Evolutionary conservation across 2,113 vertebrate genomes (phyloP), one percentile per base, ranked within the genome.

Genomic region (Serinus canaria): DNA sequence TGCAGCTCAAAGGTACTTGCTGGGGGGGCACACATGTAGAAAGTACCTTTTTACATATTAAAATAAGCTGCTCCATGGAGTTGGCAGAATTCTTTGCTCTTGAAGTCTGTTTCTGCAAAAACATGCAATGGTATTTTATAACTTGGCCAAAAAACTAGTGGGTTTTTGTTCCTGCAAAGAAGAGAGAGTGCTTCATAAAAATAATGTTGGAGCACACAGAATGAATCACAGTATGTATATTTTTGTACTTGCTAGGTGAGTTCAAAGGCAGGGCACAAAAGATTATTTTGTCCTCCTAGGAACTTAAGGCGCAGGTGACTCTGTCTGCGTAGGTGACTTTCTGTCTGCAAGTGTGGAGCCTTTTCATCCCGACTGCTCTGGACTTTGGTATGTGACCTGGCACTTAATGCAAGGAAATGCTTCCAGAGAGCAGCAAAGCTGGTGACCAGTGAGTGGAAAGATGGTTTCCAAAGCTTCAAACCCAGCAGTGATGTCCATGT

Each of bases 21-120:
- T 93, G 88, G n/a, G 63, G 86, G 91, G 92, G 83, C 87, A 89
- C 87, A 79, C 81, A 80, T 44, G 83, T 75, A 72, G 73, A 73
- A 92, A 73, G 62, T 91, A 64, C 76, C 60, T 82, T 83, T 78
- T 73, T 64, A 43, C 79, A 31, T 94, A 52, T 70, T 70, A 75
- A 94, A 91, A 90, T 70, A 55, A 93, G 52, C 87, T 96, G 46
- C 66, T 4, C 1, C 15, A 6, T 49, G 72, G 67, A 77, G 66
- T 88, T 68, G 76, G 50, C 15, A 33, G 58, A 88, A 66, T 78
- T 82, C 76, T 84, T 81, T 74, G 37, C 28, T 81, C 20, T 90
- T 74, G 43, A 25, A 76, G 33, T 63, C 43, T 83, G 3, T 95
- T 92, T 93, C 85, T 86, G 44, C 27, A 50, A 92, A 92, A 83